Conservation (phyloP, 2,888 invertebrate genomes). For the Nomada fucata region DNA sequence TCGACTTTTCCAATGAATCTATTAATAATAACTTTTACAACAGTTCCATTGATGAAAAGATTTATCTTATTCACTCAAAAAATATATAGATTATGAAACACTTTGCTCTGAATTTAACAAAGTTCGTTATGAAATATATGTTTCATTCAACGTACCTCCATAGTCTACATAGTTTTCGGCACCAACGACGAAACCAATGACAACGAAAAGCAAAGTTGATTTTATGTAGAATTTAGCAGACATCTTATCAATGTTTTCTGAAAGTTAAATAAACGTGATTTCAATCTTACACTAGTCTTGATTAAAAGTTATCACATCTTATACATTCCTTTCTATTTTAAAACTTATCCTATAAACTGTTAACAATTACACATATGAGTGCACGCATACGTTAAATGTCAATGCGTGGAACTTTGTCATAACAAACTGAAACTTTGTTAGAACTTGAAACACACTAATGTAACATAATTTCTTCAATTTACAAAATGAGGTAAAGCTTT, state of each 20-base stretch:
- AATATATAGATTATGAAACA: background rate
- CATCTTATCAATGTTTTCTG: slow-evolving; percentile 60
- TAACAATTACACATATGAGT: too few species aligned
- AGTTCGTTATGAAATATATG: background rate
- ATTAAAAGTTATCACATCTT: too few species aligned
- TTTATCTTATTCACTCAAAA: background rate
- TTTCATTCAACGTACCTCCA: slow-evolving; percentile 68
- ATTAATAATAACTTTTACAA: too few species aligned
- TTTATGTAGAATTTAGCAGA: slow-evolving; percentile 64
- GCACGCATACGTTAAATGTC: too few species aligned
- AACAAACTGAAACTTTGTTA: too few species aligned
- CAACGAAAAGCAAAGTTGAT: slow-evolving; percentile 64
- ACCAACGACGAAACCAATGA: slow-evolving; percentile 66
- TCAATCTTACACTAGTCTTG: background rate
- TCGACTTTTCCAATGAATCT: too few species aligned
- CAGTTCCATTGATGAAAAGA: too few species aligned
- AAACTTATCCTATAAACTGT: too few species aligned
- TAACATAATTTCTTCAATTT: background rate
- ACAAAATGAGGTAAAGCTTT: background rate
- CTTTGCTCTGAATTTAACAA: background rate
- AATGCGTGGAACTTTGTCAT: too few species aligned
- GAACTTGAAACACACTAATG: background rate
- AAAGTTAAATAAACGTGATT: slow-evolving; percentile 26
- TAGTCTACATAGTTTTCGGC: slow-evolving; percentile 78
- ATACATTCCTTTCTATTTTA: too few species aligned